phyloP scores from a whole-genome alignment of 2,888 invertebrate genomes.

The Mystacides longicornis region DNA sequence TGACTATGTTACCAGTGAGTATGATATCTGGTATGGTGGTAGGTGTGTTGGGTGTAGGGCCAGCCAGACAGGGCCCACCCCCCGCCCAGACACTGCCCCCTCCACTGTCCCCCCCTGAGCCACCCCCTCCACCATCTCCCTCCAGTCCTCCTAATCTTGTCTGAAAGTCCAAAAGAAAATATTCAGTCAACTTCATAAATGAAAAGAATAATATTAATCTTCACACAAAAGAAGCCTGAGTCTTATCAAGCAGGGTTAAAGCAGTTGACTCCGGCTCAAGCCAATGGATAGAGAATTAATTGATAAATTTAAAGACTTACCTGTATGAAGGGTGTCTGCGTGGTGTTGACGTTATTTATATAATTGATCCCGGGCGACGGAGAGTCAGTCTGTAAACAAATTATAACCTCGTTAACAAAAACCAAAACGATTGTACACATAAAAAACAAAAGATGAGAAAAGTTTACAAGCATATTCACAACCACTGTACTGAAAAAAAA shows the following conservation, averaged over 20 bases:
- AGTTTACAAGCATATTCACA: background rate
- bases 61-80: constrained; percentile 38
- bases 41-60: constrained; percentile 56
- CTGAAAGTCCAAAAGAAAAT: background rate
- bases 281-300: too few species aligned
- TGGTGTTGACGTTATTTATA: constrained; percentile 24
- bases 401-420: too few species aligned
- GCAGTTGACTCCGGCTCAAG: too few species aligned
- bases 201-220: too few species aligned
- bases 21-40: constrained; percentile 76
- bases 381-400: constrained; percentile 25
- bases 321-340: constrained; percentile 25
- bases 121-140: too few species aligned
- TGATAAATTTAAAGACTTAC: too few species aligned
- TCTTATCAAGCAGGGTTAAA: too few species aligned
- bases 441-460: background rate
- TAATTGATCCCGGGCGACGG: constrained; percentile 25
- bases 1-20: constrained; percentile 69
- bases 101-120: constrained; percentile 32
- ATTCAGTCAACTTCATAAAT: too few species aligned
- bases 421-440: background rate
- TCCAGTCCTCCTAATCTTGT: constrained; percentile 15
- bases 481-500: background rate
- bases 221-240: too few species aligned
- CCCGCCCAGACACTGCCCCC: constrained; percentile 29